Evolutionary conservation across 1,140 invertebrate species (phyloP).

Genomic region (Eriocheir sinensis): DNA sequence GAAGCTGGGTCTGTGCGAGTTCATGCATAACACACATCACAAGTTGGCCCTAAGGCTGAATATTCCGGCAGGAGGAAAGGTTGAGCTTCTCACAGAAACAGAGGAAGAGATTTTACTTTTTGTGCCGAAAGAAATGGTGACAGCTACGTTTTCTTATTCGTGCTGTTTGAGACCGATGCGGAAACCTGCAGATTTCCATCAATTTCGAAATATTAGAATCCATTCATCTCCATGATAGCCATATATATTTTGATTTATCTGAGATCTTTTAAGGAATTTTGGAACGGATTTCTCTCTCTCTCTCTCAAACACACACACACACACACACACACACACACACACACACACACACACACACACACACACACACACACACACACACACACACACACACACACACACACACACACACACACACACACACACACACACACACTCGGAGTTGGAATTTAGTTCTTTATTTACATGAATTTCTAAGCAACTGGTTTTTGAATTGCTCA

Average conservation of each 20-base stretch:
- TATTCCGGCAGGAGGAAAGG: neutral
- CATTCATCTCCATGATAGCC: neutral
- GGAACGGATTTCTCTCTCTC: neutral
- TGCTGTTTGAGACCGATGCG: neutral
- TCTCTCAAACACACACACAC: too few relatives aligned
- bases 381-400: too few relatives aligned
- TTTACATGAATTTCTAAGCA: too few relatives aligned
- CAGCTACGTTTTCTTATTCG: conserved; percentile 15
- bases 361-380: too few relatives aligned
- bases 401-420: too few relatives aligned
- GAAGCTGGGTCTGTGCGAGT: neutral
- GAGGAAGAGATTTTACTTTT: conserved; percentile 12
- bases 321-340: too few relatives aligned
- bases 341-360: too few relatives aligned
- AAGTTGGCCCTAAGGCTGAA: neutral
- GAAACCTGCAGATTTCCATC: conserved; percentile 1
- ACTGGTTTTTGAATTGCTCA: too few relatives aligned
- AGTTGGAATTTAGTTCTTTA: too few relatives aligned
- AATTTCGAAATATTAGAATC: conserved; percentile 8
- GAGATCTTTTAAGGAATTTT: neutral
- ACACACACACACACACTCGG: too few relatives aligned
- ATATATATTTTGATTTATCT: neutral
- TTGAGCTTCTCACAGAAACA: neutral
- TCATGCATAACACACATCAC: conserved; percentile 14
- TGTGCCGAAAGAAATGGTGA: neutral